Evolutionary conservation across 1,140 invertebrate genomes (phyloP), one percentile per base, ranked within the genome.

Genomic region (Diachasma alloeum): DNA sequence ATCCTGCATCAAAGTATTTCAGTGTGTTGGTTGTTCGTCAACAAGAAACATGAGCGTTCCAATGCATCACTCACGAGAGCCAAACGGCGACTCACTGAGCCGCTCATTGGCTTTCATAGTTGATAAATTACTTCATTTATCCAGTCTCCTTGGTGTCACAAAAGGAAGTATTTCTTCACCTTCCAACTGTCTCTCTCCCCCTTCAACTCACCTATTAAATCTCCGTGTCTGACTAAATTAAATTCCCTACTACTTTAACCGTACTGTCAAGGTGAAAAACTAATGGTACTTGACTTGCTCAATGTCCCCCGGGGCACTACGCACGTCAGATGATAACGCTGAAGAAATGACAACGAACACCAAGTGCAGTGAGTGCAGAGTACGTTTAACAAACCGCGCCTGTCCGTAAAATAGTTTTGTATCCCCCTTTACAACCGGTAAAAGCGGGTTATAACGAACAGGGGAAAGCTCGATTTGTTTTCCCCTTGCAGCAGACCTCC

Each of bases 21-120:
- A 63, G 4, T 63, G 59, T 63, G 24, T 63, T 22, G 22, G 59
- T 63, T 63, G 59, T 63, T 26, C 59, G 24, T 24, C 59, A 63
- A 63, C 19, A 63, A 63, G 24, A 31, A 19, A 63, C 22, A 56
- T 56, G 48, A 31, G 59, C 24, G 11, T 63, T 15, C 22, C 22
- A 63, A 11, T 63, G 19, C 4, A 63, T 63, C 59, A 63, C 59
- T 63, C 59, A 63, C 59, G 59, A 26, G 59, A 63, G 24, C 59
- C 59, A 24, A 63, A 26, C 59, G 59, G 59, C 59, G 59, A 63
- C 59, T 63, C 59, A 63, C 59, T 24, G 59, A 63, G 59, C 22
- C 22, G 59, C 59, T 63, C 24, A 63, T 31, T 26, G 59, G 19
- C 59, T 26, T 63, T 22, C 59, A 63, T 63, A 26, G 0, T 63